Evolutionary conservation across 2,888 invertebrate species (phyloP), one percentile per base, ranked within the genome.

Genomic region (Alitta virens): DNA sequence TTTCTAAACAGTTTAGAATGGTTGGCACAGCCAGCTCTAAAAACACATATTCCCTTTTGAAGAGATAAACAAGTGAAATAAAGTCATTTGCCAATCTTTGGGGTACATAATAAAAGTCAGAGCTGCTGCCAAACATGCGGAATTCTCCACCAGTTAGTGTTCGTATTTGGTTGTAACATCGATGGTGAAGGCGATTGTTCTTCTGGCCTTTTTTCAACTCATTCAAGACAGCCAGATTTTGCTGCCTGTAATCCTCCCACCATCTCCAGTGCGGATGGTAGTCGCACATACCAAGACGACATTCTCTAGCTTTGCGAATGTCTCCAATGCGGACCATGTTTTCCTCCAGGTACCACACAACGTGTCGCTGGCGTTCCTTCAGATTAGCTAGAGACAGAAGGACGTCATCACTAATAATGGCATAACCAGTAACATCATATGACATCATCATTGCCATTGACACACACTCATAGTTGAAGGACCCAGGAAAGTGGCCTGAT

Each of bases 11-110:
- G 14, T 42, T 40, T 2, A 70, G 42, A 1, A 65, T 60, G 1
- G 66, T 66, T 2, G 70, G 66, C 27, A 70, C 59, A 25, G 69
- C 70, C 14, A 70, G 63, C 58, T 70, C 69, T 25, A 70, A 49
- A 40, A 70, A 70, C 12, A 70, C 65, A 18, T 62, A 18, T 16
- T 66, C 23, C n/a, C 58, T 23, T 5, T 63, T 56, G 55, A 70
- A 70, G 9, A 68, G 7, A 14, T 57, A 43, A 3, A 58, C 52
- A 9, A 70, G 43, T 23, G 60, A 52, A 12, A 55, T 14, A 54
- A 66, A 70, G 1, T 63, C 42, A 12, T 25, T 21, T 7, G 67
- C 58, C 2, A 64, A 56, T 18, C 53, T 56, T 46, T 62, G 21
- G 1, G 70, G 70, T 23, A 70, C 50, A 63, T 67, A 69, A 49